Evolutionary conservation across 2,888 invertebrate species (phyloP), one percentile per base, ranked within the genome.

Genomic region (Brachylomia viminalis): DNA sequence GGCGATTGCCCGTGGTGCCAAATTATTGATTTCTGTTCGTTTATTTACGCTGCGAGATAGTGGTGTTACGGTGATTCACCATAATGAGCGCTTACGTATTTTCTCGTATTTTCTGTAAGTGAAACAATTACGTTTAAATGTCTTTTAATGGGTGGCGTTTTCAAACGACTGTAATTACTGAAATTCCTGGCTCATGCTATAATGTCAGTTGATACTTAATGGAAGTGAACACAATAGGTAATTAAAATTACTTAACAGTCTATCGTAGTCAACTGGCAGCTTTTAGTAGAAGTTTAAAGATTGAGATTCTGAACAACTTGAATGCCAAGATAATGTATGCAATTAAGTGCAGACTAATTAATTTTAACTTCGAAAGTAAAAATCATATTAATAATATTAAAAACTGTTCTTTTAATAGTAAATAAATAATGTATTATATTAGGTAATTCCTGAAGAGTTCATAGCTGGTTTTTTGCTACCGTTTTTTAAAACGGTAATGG

Each of bases 61-160:
- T 45, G 15, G 64, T 38, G 66, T 59, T 80, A 77, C 61, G 72
- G 54, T 68, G 74, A 75, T 73, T 75, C 70, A 77, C 52, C 33
- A 30, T 49, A 66, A 62, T 71, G 38, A 65, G 42, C 70, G 58
- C 42, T 69, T 59, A 81, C 13, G 45, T 71, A 75, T 75, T 52
- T 71, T 59, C 54, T 42, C 45, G 79, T 76, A 74, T 69, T 65
- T 70, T 47, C 42, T 69, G 59, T 66, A 52, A 77, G 47, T 72
- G 45, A 71, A 81, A 76, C 65, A 80, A 84, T 86, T 84, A 72
- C 49, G 58, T 75, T 73, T 76, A 59, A 84, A 77, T 66, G 68
- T 81, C 70, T 61, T 74, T n/a, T 68, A 82, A 85, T 82, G 64
- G 71, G 52, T 71, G 64, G 59, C 30, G 45, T 58, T 82, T 81